A percentile compares a stretch with the other conserved stretches of the same genome.
Conservation (phyloP, 2,888 invertebrate genomes). For the Chelonus formosanus region DNA sequence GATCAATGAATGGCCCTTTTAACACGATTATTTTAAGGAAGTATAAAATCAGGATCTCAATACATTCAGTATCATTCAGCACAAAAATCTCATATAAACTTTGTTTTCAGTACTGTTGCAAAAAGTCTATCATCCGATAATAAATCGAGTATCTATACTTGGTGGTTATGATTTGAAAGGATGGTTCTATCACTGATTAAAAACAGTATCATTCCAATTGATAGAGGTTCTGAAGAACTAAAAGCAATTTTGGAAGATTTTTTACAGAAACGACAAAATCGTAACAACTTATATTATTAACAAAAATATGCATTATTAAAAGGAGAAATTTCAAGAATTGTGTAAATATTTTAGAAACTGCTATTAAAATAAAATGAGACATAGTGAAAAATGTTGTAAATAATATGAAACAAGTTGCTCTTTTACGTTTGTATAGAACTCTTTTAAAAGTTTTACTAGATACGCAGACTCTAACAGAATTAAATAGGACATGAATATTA, state of each 20-base stretch:
- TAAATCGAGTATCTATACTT: conserved; percentile 68
- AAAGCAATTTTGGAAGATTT: conserved; percentile 69
- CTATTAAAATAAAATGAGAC: conserved; percentile 59
- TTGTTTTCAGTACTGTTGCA: conserved; percentile 68
- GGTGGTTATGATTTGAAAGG: conserved; percentile 73
- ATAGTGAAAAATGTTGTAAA: conserved; percentile 46
- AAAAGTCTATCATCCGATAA: conserved; percentile 66
- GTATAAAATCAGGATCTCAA: conserved; percentile 70
- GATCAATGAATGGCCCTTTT: conserved; percentile 48
- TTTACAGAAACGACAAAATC: conserved; percentile 67
- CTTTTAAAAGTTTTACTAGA: conserved; percentile 57
- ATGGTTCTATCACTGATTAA: conserved; percentile 66
- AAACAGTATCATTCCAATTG: conserved; percentile 60
- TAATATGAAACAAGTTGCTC: conserved; percentile 56
- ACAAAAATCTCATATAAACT: conserved; percentile 70
- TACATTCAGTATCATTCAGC: conserved; percentile 71
- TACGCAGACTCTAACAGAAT: no score
- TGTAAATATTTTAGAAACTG: conserved; percentile 67
- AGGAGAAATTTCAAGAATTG: conserved; percentile 67
- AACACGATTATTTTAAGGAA: conserved; percentile 54
- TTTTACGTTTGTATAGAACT: conserved; percentile 64
- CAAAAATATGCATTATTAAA: conserved; percentile 73
- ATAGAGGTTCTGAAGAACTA: conserved; percentile 63
- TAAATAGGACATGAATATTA: no score
- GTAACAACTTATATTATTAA: conserved; percentile 70